Evolutionary conservation across 2,888 invertebrate species (phyloP).

Genomic region (Clepsis dumicolana): DNA sequence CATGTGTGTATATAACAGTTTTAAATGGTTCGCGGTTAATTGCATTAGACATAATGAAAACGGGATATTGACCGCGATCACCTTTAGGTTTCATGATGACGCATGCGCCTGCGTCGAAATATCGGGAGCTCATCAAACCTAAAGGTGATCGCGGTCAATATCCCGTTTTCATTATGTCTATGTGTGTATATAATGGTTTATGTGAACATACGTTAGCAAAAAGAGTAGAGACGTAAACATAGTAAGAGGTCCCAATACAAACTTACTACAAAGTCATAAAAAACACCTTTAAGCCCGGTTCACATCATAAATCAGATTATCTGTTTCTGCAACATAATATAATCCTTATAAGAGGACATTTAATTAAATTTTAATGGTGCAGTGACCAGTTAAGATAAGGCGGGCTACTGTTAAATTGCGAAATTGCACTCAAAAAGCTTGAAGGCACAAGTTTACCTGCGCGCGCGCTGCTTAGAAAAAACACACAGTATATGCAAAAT

Average conservation of each 20-base stretch:
- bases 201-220: not conserved
- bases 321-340: slow-evolving; percentile 17
- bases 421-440: slow-evolving; percentile 50
- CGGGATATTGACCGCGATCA: no score
- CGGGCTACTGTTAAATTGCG: slow-evolving; percentile 62
- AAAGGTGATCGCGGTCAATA: no score
- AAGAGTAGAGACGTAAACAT: not conserved
- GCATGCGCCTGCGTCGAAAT: no score
- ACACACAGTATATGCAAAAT: slow-evolving; percentile 33
- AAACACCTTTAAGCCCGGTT: not conserved
- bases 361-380: slow-evolving; percentile 42
- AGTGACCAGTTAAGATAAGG: slow-evolving; percentile 56
- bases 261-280: not conserved
- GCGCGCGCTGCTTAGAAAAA: slow-evolving; percentile 25
- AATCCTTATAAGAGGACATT: slow-evolving; percentile 40
- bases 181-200: no score
- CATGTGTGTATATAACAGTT: no score
- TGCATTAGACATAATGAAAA: no score
- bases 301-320: slow-evolving; percentile 37
- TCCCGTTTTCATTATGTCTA: no score
- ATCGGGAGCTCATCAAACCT: no score
- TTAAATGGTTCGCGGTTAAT: no score
- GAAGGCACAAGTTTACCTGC: slow-evolving; percentile 35
- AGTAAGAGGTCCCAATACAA: not conserved
- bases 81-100: no score